Evolutionary conservation across 2,113 vertebrate genomes (phyloP), one percentile per base, ranked within the genome.

Genomic region (Andinoacara biseriatus): DNA sequence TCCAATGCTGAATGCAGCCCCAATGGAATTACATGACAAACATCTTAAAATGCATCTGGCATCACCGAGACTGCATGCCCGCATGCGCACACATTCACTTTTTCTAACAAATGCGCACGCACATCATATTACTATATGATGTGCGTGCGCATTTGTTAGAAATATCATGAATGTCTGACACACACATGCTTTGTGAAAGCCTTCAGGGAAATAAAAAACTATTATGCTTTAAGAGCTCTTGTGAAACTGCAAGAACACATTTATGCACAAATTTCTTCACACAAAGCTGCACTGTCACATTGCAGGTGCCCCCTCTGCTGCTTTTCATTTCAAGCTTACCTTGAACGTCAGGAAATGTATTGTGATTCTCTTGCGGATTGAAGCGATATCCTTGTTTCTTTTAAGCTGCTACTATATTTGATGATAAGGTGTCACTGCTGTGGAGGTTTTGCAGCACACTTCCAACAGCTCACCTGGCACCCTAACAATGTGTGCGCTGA

Each of bases 21-120:
- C 74, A 22, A 56, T 87, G 84, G 89, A 92, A 91, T 92, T 89
- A 87, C 89, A 92, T 84, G 89, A 90, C 84, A 90, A 65, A 90
- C 76, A 82, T 86, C 76, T 88, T 86, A 78, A 92, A 86, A 87
- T 80, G 83, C 31, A 59, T 60, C 72, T 76, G 82, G 78, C 84
- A 60, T 26, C 56, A 58, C 81, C 57, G 18, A 31, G 35, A 57
- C 54, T 31, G 60, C 74, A 75, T 13, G 24, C 62, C 26, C 52
- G 69, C 52, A 81, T 79, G 65, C 80, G 43, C 62, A 52, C 13
- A 58, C 38, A 72, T 13, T 31, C 58, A 72, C 58, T 13, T 60
- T 72, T 46, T 43, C 60, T 72, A 22, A 46, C 82, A 82, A 54
- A 76, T 74, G 79, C 40, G 54, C 58, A 60, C 72, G 58, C 38